Percentiles rank a stretch among this genome's conserved stretches.
phyloP scores from a whole-genome alignment of 2,888 invertebrate species.

The Pocota personata region DNA sequence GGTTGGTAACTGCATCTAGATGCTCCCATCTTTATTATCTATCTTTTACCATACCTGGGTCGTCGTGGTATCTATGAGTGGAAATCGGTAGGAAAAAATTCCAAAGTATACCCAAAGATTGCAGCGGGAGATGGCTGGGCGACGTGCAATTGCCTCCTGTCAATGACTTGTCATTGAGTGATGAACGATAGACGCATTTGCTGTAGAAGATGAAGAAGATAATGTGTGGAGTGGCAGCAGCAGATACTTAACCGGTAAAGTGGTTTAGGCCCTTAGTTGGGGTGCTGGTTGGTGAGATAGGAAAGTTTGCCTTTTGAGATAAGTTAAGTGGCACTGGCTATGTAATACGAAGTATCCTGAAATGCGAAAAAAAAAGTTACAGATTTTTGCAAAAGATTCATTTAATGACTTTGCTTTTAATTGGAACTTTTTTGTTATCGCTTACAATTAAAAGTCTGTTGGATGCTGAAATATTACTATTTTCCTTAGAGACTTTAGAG shows the following conservation, averaged over 20 bases:
- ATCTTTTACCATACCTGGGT: constrained; percentile 53
- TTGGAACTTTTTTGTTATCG: not conserved
- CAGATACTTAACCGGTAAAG: constrained; percentile 58
- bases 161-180: constrained; percentile 73
- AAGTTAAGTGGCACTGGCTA: not conserved
- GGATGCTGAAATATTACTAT: not conserved
- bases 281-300: not conserved
- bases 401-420: constrained; percentile 6
- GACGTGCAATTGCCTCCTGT: constrained; percentile 58
- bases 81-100: constrained; percentile 43
- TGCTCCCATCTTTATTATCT: constrained; percentile 62
- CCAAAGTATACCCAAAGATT: constrained; percentile 36
- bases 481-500: too few species aligned
- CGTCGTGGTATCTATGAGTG: constrained; percentile 17
- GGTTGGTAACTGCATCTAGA: constrained; percentile 22
- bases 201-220: constrained; percentile 52
- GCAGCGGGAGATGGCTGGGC: constrained; percentile 44
- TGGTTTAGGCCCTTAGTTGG: constrained; percentile 57
- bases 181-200: constrained; percentile 57
- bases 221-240: constrained; percentile 46
- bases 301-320: constrained; percentile 18
- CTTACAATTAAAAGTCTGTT: not conserved
- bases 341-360: not conserved
- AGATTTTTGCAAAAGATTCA: constrained; percentile 7
- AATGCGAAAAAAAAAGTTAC: not conserved